Percentiles rank a stretch among this genome's conserved stretches.
Evolutionary conservation across 1,140 invertebrate genomes (phyloP).

Genomic region (Drosophila subpulchrella): DNA sequence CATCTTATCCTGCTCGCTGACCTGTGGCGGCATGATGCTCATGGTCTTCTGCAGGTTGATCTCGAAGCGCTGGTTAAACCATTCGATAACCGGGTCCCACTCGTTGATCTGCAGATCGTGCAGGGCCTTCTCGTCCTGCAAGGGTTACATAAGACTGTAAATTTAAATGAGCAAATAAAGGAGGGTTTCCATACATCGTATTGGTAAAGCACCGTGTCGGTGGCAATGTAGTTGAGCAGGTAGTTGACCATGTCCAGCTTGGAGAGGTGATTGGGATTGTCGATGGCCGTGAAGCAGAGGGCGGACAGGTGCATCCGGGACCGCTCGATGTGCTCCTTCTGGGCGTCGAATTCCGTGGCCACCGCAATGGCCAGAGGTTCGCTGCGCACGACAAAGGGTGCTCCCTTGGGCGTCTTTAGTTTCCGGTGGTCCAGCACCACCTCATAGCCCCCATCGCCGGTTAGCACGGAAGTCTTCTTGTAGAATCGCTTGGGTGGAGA

Average conservation of each 20-base stretch:
- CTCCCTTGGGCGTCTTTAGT: constrained; percentile 94
- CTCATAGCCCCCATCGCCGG: constrained; percentile 88
- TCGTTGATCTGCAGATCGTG: constrained; percentile 90
- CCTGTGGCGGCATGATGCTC: constrained; percentile 88
- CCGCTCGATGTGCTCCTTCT: constrained; percentile 91
- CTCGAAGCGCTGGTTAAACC: constrained; percentile 93
- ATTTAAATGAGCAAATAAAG: background rate
- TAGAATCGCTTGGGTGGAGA: constrained; percentile 89
- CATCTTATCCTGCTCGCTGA: constrained; percentile 88
- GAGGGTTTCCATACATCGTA: constrained; percentile 87
- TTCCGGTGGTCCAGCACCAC: constrained; percentile 93
- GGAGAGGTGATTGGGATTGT: constrained; percentile 94
- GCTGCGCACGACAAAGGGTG: constrained; percentile 91
- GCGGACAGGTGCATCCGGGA: constrained; percentile 96
- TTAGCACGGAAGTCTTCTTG: constrained; percentile 88
- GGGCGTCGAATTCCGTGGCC: constrained; percentile 96
- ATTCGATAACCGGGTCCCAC: constrained; percentile 95
- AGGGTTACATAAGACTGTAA: background rate
- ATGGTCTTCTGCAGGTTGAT: constrained; percentile 90
- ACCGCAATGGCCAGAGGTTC: constrained; percentile 96
- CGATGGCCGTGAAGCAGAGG: constrained; percentile 94
- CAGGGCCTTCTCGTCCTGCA: constrained; percentile 90
- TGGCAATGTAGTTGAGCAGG: constrained; percentile 93
- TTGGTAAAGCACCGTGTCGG: constrained; percentile 94
- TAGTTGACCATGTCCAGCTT: constrained; percentile 91